A percentile compares a stretch with the other conserved stretches of the same genome.
Evolutionary conservation across 2,797 vertebrate species (phyloP).

Genomic region (Schizopygopsis pylzovi): DNA sequence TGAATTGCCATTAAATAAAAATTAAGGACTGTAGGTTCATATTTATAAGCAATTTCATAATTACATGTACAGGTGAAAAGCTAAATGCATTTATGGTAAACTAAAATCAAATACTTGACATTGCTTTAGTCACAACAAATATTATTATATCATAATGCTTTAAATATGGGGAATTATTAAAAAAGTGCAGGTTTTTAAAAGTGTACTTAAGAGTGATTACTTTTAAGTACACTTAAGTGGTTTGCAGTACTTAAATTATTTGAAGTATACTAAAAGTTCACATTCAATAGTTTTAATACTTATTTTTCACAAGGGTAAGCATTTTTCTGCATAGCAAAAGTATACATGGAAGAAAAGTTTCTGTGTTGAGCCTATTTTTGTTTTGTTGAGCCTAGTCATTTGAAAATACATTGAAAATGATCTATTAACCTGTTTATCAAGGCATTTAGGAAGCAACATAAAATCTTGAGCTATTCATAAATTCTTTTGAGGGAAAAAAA

Average conservation of each 20-base stretch:
- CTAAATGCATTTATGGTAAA: neutral
- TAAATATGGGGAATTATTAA: neutral
- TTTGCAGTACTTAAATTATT: neutral
- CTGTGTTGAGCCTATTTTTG: neutral
- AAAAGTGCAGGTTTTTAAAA: neutral
- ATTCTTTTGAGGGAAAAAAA: neutral
- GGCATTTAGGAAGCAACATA: neutral
- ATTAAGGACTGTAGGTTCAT: neutral
- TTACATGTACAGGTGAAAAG: neutral
- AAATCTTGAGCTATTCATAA: neutral
- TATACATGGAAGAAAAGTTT: neutral
- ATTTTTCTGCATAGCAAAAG: too few relatives aligned
- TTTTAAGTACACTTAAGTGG: too few relatives aligned
- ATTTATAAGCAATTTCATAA: neutral
- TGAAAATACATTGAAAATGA: neutral
- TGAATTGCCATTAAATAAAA: neutral
- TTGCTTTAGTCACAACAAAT: neutral
- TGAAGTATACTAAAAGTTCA: neutral
- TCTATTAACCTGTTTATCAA: neutral
- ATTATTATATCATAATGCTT: neutral
- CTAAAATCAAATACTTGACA: neutral
- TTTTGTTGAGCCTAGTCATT: neutral
- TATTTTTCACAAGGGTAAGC: too few relatives aligned
- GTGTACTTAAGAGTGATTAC: neutral
- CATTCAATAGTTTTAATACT: neutral